Evolutionary conservation across 2,797 vertebrate genomes (phyloP), one percentile per base, ranked within the genome.

Genomic region (Enteromius anoplus): DNA sequence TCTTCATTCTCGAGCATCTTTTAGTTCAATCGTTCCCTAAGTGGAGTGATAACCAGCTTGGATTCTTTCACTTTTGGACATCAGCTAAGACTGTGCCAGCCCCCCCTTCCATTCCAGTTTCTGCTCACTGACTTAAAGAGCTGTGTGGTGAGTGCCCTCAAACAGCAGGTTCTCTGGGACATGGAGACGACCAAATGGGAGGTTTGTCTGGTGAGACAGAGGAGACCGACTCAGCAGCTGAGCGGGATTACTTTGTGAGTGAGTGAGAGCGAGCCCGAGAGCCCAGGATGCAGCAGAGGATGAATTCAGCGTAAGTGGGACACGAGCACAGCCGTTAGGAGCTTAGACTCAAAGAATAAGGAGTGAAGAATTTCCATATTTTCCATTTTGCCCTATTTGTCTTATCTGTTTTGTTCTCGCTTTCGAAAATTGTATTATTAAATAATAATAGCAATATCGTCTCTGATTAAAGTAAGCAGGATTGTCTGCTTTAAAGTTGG

Each of bases 261-360:
- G 85, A 40, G 37, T 10, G 40, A 90, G 88, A 89, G 85, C 42
- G 65, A 79, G 47, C 15, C 73, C 75, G 87, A 86, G 86, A 58
- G 65, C n/a, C 42, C 42, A 90, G 92, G 87, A 95, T 95, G 94
- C 95, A 95, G 93, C 94, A 94, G 84, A 94, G 91, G 91, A 92
- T 91, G 65, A 94, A 93, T 90, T 92, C 87, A 4, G 92, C 85
- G 93, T 95, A 94, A 96, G 95, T 95, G 88, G 86, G 87, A 68
- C 87, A 90, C 85, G 37, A 53, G 23, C 47, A 5, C 34, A 42
- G 53, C 34, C 34, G 10, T 47, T 75, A 5, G 0, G 1, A 15
- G 68, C 29, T 29, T 19, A 45, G 45, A 51, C n/a, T 19, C 11
- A 3, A 7, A 49, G 21, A 42, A 49, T 60, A 72, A 53, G 12